These are phyloP conservation scores for Esox lucius DNA, from an alignment of 2,797 vertebrate species.

Conservation along the genomic window DNA sequence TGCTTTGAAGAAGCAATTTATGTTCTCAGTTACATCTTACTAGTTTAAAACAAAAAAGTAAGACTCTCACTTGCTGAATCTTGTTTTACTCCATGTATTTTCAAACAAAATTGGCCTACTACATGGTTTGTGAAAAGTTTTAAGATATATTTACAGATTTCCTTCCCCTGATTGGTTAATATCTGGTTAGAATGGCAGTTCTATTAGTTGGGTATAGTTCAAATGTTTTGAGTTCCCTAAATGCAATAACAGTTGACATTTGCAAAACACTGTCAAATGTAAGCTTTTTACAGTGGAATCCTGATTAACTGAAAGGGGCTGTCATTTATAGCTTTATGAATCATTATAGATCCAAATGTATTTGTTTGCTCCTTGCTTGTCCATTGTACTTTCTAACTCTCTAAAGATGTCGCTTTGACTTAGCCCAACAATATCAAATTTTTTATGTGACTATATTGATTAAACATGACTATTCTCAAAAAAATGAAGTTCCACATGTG, in stretches of 20 bases:
- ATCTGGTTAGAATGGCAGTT: background rate
- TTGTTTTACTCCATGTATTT: background rate
- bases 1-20: background rate
- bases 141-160: background rate
- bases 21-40: background rate
- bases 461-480: too few relatives aligned
- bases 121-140: background rate
- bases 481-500: background rate
- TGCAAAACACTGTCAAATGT: background rate
- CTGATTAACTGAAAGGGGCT: background rate
- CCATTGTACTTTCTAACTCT: background rate
- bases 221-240: background rate
- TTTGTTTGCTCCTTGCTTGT: background rate
- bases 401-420: background rate
- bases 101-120: background rate
- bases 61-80: background rate
- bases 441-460: too few relatives aligned
- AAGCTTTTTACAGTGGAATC: background rate
- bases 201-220: background rate
- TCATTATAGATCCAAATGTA: background rate
- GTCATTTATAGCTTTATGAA: background rate
- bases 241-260: background rate
- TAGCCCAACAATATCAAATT: too few relatives aligned
- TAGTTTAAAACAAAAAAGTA: background rate
- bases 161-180: background rate